Conservation (phyloP, 2,113 vertebrate species). For the Tragelaphus scriptus region DNA sequence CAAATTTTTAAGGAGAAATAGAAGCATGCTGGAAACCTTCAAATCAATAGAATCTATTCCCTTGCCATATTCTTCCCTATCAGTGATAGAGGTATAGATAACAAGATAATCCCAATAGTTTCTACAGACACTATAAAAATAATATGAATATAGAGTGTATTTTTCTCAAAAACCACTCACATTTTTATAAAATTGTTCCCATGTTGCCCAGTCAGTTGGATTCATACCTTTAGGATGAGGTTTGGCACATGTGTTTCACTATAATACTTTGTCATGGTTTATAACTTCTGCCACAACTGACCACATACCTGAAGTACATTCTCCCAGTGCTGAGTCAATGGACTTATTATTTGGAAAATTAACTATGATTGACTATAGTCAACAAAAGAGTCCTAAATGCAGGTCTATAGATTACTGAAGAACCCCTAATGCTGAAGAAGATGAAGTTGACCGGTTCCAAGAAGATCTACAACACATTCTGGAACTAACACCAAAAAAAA, state of each 20-base stretch:
- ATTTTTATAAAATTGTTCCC: background rate
- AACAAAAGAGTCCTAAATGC: background rate
- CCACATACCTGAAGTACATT: background rate
- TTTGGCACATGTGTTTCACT: background rate
- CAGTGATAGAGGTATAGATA: background rate
- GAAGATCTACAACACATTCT: background rate
- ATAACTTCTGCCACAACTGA: background rate
- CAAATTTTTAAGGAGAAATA: background rate
- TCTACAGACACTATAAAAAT: background rate
- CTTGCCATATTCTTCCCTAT: background rate
- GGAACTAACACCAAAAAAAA: background rate
- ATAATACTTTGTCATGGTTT: background rate
- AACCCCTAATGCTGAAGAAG: too few relatives aligned
- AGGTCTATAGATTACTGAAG: too few relatives aligned
- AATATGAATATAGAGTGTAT: background rate
- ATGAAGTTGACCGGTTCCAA: too few relatives aligned
- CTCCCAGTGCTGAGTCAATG: background rate
- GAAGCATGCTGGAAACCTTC: background rate
- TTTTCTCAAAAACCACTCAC: background rate
- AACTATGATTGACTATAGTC: background rate
- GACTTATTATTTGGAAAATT: background rate
- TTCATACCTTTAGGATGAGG: background rate
- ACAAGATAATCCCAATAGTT: constrained; percentile 38
- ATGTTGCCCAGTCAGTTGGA: background rate
- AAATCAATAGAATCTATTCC: constrained; percentile 24